phyloP scores from a whole-genome alignment of 2,797 vertebrate species.

The Dryobates pubescens region DNA sequence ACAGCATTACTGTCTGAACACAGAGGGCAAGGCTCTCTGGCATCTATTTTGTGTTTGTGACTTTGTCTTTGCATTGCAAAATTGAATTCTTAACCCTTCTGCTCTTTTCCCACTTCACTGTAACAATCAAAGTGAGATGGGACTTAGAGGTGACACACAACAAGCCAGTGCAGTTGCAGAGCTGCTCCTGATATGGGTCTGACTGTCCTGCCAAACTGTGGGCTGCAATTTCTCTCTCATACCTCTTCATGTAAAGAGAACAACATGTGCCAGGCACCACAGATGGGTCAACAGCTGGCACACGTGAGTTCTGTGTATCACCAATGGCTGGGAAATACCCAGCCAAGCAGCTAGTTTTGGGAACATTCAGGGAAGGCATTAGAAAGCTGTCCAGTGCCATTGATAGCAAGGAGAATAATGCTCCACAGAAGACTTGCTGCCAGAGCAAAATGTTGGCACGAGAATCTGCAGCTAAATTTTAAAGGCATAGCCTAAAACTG shows the following conservation, averaged over 20 bases:
- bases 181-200: not conserved
- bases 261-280: not conserved
- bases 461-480: too few relatives aligned
- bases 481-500: too few relatives aligned
- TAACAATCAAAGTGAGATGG: not conserved
- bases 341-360: conserved; percentile 1
- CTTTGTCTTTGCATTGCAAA: not conserved
- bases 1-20: not conserved
- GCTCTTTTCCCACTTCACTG: not conserved
- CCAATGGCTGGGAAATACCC: not conserved
- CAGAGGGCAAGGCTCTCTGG: not conserved
- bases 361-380: not conserved
- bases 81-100: not conserved
- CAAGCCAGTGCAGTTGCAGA: not conserved
- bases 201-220: not conserved
- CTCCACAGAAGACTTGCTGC: not conserved
- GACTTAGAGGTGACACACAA: accelerated
- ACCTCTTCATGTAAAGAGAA: not conserved
- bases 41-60: not conserved
- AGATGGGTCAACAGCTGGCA: conserved; percentile 42
- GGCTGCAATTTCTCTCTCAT: not conserved
- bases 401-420: conserved; percentile 13
- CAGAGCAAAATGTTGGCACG: not conserved
- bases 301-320: not conserved
- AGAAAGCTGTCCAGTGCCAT: conserved; percentile 39